Conservation (phyloP, 2,113 vertebrate genomes). For the Danionella cerebrum region DNA sequence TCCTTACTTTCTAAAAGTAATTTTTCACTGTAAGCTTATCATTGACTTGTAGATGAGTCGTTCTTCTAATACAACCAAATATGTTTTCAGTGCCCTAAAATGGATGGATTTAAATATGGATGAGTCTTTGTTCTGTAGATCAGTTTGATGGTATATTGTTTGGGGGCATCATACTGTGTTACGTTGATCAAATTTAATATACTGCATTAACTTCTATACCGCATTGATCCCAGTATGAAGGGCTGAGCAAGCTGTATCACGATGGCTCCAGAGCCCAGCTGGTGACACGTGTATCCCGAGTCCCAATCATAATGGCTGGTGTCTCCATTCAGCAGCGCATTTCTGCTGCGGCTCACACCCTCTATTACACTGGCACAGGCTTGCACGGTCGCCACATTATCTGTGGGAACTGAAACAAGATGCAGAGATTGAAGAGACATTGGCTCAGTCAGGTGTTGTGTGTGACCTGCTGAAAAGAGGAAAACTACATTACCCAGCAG, state of each 20-base stretch:
- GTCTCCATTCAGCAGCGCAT: slow-evolving; percentile 92
- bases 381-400: slow-evolving; percentile 87
- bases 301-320: slow-evolving; percentile 98
- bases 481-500: slow-evolving; percentile 73
- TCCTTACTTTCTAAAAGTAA: too few relatives aligned
- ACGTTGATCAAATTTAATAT: too few relatives aligned
- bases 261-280: slow-evolving; percentile 92
- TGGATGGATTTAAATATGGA: too few relatives aligned
- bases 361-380: slow-evolving; percentile 91
- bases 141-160: too few relatives aligned
- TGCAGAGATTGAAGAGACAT: not conserved
- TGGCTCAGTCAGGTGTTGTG: not conserved
- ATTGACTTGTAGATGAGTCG: too few relatives aligned
- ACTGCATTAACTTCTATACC: slow-evolving; percentile 49
- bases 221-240: slow-evolving; percentile 82
- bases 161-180: too few relatives aligned
- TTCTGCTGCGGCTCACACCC: slow-evolving; percentile 92
- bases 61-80: too few relatives aligned
- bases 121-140: too few relatives aligned
- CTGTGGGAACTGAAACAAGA: slow-evolving; percentile 87
- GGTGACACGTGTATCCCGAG: slow-evolving; percentile 95
- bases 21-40: too few relatives aligned
- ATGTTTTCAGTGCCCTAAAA: too few relatives aligned
- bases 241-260: slow-evolving; percentile 95
- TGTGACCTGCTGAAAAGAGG: not conserved